These are phyloP conservation scores for Microtus ochrogaster DNA, from an alignment of 2,113 vertebrate genomes.

Conservation along the genomic window DNA sequence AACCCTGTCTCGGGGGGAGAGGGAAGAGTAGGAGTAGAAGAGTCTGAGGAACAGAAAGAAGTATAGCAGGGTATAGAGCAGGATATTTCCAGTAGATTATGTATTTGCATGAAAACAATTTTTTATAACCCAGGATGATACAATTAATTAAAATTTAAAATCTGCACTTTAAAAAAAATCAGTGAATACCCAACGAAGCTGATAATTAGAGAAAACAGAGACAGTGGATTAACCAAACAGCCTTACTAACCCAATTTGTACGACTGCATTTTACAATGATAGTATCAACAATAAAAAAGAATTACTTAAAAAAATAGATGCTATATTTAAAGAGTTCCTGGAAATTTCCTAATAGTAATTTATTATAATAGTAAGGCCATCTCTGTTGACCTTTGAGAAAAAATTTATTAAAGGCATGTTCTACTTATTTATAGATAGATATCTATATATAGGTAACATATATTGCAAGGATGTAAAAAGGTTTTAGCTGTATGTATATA, in stretches of 20 bases:
- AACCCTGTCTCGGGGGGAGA: too few relatives aligned
- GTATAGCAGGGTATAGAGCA: neutral
- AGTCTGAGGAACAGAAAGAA: neutral
- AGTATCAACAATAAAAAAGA: neutral
- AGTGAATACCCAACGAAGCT: neutral
- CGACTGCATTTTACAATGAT: neutral
- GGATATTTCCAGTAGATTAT: neutral
- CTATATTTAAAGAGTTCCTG: neutral
- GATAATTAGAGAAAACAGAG: neutral
- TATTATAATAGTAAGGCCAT: neutral
- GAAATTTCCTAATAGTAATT: neutral
- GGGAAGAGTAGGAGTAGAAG: neutral
- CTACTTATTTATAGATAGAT: too few relatives aligned
- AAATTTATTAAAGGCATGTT: neutral
- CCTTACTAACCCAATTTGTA: neutral
- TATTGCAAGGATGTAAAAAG: neutral
- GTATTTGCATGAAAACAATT: neutral
- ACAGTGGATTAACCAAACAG: neutral
- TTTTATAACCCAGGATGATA: neutral
- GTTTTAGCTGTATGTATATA: too few relatives aligned
- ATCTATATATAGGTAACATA: neutral
- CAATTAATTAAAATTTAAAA: neutral
- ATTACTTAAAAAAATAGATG: neutral
- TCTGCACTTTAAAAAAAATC: neutral
- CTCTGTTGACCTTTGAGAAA: neutral